A percentile compares a stretch with the other conserved stretches of the same genome.
Evolutionary conservation across 2,888 invertebrate species (phyloP).

Genomic region (Tetropium fuscum): DNA sequence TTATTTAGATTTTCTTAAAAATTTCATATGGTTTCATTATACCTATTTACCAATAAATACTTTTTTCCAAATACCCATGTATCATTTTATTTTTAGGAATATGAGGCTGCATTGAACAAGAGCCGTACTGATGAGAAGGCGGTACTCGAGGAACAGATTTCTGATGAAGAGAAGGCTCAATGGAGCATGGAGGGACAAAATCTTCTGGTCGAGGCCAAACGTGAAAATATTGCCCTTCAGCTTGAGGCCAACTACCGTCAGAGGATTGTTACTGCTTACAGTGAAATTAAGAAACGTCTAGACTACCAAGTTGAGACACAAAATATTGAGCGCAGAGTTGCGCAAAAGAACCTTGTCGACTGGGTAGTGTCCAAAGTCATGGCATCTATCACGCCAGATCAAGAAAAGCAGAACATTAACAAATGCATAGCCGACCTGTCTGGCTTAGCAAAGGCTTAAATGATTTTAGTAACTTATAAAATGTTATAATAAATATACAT

Average conservation of each 20-base stretch:
- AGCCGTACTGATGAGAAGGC: conserved; percentile 70
- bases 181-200: conserved; percentile 85
- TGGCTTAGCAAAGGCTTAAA: conserved; percentile 71
- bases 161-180: conserved; percentile 79
- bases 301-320: conserved; percentile 94
- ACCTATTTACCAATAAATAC: too few species aligned
- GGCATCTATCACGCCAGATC: conserved; percentile 91
- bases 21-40: too few species aligned
- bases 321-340: conserved; percentile 83
- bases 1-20: too few species aligned
- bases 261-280: conserved; percentile 70
- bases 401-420: conserved; percentile 90
- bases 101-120: conserved; percentile 72
- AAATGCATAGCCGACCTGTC: conserved; percentile 91
- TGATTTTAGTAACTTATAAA: not conserved
- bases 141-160: conserved; percentile 70
- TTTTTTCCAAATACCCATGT: too few species aligned
- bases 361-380: conserved; percentile 90
- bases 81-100: conserved; percentile 65
- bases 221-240: conserved; percentile 93
- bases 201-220: conserved; percentile 84
- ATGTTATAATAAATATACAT: not conserved
- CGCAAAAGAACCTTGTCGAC: conserved; percentile 94
- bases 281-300: conserved; percentile 82
- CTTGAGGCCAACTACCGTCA: conserved; percentile 91